Conservation (phyloP, 2,888 invertebrate genomes). For the Agrenia bidenticulata region DNA sequence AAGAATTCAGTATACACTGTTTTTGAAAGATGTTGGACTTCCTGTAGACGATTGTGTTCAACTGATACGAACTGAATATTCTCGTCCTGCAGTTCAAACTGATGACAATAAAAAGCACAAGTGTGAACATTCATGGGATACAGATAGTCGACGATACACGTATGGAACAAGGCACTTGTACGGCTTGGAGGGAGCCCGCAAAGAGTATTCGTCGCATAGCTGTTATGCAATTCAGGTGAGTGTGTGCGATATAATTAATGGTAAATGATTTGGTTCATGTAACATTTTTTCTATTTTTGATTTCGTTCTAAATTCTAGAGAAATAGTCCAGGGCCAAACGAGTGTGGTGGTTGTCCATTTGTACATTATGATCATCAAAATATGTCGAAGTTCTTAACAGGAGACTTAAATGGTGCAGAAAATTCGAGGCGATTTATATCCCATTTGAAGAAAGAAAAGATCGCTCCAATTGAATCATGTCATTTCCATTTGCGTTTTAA, state of each 20-base stretch:
- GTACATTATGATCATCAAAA: slow-evolving; percentile 17
- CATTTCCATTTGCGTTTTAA: slow-evolving; percentile 3
- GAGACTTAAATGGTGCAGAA: neutral
- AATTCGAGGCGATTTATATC: too few relatives aligned
- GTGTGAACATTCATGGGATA: slow-evolving; percentile 68
- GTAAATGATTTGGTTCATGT: too few relatives aligned
- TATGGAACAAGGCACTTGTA: slow-evolving; percentile 73
- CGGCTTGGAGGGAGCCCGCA: slow-evolving; percentile 69
- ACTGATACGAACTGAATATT: slow-evolving; percentile 69
- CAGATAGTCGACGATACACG: slow-evolving; percentile 64
- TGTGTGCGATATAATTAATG: too few relatives aligned
- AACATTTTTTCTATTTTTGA: too few relatives aligned
- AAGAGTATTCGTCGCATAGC: slow-evolving; percentile 63
- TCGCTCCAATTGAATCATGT: slow-evolving; percentile 6
- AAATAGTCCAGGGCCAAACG: slow-evolving; percentile 4
- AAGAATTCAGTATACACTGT: slow-evolving; percentile 68
- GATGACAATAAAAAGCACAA: slow-evolving; percentile 12
- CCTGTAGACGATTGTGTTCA: slow-evolving; percentile 65
- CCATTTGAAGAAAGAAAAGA: too few relatives aligned
- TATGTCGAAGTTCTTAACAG: slow-evolving; percentile 1
- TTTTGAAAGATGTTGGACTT: slow-evolving; percentile 71
- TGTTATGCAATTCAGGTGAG: slow-evolving; percentile 65
- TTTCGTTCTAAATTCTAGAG: slow-evolving; percentile 16
- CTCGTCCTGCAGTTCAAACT: slow-evolving; percentile 55
- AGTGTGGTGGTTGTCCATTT: slow-evolving; percentile 31